Evolutionary conservation across 2,888 invertebrate species (phyloP), one percentile per base, ranked within the genome.

Genomic region (Tenthredo notha): DNA sequence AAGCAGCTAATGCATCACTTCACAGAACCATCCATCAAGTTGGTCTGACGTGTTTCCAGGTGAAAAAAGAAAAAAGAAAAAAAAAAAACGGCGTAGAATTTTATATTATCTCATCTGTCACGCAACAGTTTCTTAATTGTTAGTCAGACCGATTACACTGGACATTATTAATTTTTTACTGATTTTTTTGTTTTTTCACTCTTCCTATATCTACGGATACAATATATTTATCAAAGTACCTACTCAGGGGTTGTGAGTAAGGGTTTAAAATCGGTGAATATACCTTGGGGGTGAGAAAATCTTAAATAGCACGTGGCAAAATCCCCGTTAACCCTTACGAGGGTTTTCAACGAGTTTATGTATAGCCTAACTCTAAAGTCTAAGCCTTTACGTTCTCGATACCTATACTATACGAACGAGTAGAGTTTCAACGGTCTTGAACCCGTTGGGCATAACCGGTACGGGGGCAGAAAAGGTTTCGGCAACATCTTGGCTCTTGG

Each of bases 401-500:
- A 70, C 37, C 37, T 21, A 25, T 47, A 47, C 18, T 21, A 74
- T 33, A 25, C 29, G 29, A 40, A 72, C 43, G 74, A 47, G 29
- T 7, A 12, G 54, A 77, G 77, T 77, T 50, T 54, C 47, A 29
- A 50, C 77, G 29, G n/a, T 40, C 12, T 40, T 21, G 72, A 74
- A 43, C 40, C 61, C 47, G 40, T 37, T 25, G 61, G 40, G 10
- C 33, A 58, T 40, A 77, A 77, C 21, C 29, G 67, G 67, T 67
- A 37, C 83, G 83, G 29, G 25, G 10, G 25, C 18, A 25, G 33
- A 67, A 83, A 83, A 83, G 65, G 83, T 83, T 47, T 65, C n/a
- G 65, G 83, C 83, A 70, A 83, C 83, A 83, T 70, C 67, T 83
- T 83, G 83, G 83, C 83, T 67, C 70, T 18, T 12, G 33, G 65